A percentile compares a stretch with the other conserved stretches of the same genome.
These are phyloP conservation scores for Acrobasis consociella DNA, from an alignment of 2,888 invertebrate species.

Conservation along the genomic window DNA sequence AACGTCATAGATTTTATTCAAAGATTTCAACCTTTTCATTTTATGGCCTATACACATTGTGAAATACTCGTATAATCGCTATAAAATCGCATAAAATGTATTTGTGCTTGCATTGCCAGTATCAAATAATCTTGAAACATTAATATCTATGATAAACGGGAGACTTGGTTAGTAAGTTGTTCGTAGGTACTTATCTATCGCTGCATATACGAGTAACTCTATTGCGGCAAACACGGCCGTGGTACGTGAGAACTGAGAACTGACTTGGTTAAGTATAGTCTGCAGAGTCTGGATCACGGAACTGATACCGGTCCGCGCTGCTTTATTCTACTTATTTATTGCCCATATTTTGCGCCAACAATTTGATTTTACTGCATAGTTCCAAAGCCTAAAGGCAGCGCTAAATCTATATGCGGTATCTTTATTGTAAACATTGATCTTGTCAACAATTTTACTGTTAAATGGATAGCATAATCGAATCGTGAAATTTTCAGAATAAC, in stretches of 20 bases:
- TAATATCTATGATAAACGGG: constrained; percentile 18
- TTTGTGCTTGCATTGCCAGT: background rate
- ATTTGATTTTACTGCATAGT: constrained; percentile 36
- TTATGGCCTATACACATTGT: too few species aligned
- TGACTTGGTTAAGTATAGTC: constrained; percentile 28
- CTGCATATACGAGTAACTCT: constrained; percentile 21
- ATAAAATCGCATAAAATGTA: too few species aligned
- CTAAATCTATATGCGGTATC: constrained; percentile 24
- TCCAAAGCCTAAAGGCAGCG: constrained; percentile 27
- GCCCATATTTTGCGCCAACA: constrained; percentile 41
- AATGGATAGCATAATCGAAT: background rate
- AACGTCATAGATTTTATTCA: background rate
- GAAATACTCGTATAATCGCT: too few species aligned
- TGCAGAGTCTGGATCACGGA: constrained; percentile 45
- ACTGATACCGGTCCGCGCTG: constrained; percentile 40
- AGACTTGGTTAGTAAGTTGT: constrained; percentile 9
- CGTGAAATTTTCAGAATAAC: too few species aligned
- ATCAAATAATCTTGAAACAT: constrained; percentile 11
- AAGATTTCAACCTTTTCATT: too few species aligned
- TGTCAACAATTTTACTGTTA: constrained; percentile 2
- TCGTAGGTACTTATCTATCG: constrained; percentile 14
- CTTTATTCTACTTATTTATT: constrained; percentile 43
- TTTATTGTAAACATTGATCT: constrained; percentile 16
- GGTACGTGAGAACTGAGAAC: constrained; percentile 35
- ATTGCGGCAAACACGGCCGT: constrained; percentile 24